Evolutionary conservation across 2,888 invertebrate species (phyloP), one percentile per base, ranked within the genome.

Genomic region (Allacma fusca): DNA sequence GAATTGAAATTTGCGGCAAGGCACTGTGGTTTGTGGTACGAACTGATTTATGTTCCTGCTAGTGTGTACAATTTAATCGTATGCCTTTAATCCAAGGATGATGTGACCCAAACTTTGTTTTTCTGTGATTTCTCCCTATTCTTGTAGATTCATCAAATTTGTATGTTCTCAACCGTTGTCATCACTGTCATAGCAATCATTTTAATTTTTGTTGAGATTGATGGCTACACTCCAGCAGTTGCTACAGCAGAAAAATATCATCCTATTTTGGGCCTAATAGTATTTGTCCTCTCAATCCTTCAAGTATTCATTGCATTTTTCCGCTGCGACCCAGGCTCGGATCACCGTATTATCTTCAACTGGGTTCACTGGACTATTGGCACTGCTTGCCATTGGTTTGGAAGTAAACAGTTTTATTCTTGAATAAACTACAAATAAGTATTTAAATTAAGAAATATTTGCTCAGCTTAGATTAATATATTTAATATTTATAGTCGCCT

Each of bases 21-120:
- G 96, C 96, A 86, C 90, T 94, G 80, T 97, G 97, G 97, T 97
- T 97, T 88, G 93, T 93, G 84, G 95, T 96, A 89, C 91, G 92
- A n/a, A n/a, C n/a, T n/a, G n/a, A n/a, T n/a, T n/a, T n/a, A n/a
- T n/a, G n/a, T n/a, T n/a, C n/a, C n/a, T n/a, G n/a, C n/a, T n/a
- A n/a, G n/a, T n/a, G n/a, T n/a, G n/a, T n/a, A n/a, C n/a, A n/a
- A n/a, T n/a, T n/a, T n/a, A n/a, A n/a, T n/a, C n/a, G n/a, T n/a
- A n/a, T n/a, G n/a, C n/a, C n/a, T 90, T 29, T 76, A 13, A 59
- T 23, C n/a, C n/a, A 59, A 19, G 19, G 23, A 59, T 21, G 9
- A 23, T 23, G 7, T 13, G 12, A 59, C 59, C 9, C 12, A 59
- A 19, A 59, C 19, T n/a, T 21, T 21, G 7, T 23, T 13, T 59